Base-by-base conservation (phyloP, 2,888 invertebrate species). In the Tinea trinotella region DNA sequence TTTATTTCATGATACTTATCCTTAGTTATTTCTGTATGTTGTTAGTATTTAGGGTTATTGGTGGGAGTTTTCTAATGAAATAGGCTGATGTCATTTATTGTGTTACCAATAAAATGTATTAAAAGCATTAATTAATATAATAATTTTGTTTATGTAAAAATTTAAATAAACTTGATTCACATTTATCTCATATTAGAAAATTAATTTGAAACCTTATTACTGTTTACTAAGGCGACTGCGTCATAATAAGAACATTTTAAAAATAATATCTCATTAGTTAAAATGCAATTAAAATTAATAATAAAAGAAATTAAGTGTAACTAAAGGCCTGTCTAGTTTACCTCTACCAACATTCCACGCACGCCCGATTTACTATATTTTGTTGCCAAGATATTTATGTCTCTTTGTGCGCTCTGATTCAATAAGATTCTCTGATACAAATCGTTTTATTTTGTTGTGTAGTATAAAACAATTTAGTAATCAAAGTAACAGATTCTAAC, bases 341-440 rank as follows among this genome's bases (percentile, higher is more conserved):
- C 3, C 30, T n/a, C 7, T 7, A 30, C 7, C 9, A 30, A 30
- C 7, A 30, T 30, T 30, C n/a, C 30, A 4, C n/a, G n/a, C 69
- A 70, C 67, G 70, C 66, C 62, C 64, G 63, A 71, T 71, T 70
- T 66, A 68, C 67, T 73, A 73, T 78, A 40, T 40, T 40, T 18
- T 30, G 3, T 18, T 48, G 10, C 48, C 4, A 48, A 48, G 10
- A 18, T 64, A 70, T 80, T 77, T 76, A 77, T 67, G 67, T 64
- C 61, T 67, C 65, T 70, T 66, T 70, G 70, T 66, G 60, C 66
- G 59, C 60, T 7, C 9, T 30, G 6, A 30, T n/a, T n/a, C n/a
- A n/a, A n/a, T n/a, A n/a, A n/a, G n/a, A 22, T 22, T 22, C 22
- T 5, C 3, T 22, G 2, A 30, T 30, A 4, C 30, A 30, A 7